These are phyloP conservation scores for Digitonthophagus gazella DNA, from an alignment of 2,888 invertebrate genomes.

Conservation along the genomic window DNA sequence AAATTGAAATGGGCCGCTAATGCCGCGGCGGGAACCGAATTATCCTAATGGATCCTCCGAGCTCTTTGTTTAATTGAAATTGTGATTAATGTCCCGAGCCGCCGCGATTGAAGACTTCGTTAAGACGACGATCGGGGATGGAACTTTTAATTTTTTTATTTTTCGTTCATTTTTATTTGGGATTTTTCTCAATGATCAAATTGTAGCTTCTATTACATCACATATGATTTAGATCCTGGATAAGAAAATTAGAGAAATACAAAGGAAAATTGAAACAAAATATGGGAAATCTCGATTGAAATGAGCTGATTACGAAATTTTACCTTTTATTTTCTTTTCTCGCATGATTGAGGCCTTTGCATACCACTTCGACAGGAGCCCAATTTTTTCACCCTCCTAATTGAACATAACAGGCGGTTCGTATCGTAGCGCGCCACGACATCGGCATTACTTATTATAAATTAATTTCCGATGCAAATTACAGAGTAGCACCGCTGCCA, in stretches of 20 bases:
- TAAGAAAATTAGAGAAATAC: too few relatives aligned
- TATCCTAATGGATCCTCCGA: slow-evolving; percentile 35
- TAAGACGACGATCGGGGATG: neutral
- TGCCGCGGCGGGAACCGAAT: slow-evolving; percentile 35
- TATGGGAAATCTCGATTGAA: too few relatives aligned
- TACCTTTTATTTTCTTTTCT: too few relatives aligned
- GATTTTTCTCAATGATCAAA: neutral
- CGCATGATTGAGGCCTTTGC: too few relatives aligned
- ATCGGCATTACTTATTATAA: slow-evolving; percentile 21
- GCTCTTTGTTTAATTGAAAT: slow-evolving; percentile 40
- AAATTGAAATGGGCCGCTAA: slow-evolving; percentile 34
- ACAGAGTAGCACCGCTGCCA: slow-evolving; percentile 9
- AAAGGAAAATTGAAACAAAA: too few relatives aligned
- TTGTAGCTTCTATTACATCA: too few relatives aligned
- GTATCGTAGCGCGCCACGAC: slow-evolving; percentile 4
- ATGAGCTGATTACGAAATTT: too few relatives aligned
- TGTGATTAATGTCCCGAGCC: slow-evolving; percentile 36
- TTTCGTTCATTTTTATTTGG: neutral
- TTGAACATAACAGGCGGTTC: slow-evolving; percentile 10
- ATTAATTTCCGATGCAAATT: slow-evolving; percentile 25
- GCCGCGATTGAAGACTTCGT: slow-evolving; percentile 23
- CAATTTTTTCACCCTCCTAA: neutral
- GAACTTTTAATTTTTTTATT: neutral
- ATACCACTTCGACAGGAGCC: neutral
- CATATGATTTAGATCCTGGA: too few relatives aligned